Evolutionary conservation across 2,888 invertebrate genomes (phyloP), one percentile per base, ranked within the genome.

Genomic region (Drosophila picticornis): DNA sequence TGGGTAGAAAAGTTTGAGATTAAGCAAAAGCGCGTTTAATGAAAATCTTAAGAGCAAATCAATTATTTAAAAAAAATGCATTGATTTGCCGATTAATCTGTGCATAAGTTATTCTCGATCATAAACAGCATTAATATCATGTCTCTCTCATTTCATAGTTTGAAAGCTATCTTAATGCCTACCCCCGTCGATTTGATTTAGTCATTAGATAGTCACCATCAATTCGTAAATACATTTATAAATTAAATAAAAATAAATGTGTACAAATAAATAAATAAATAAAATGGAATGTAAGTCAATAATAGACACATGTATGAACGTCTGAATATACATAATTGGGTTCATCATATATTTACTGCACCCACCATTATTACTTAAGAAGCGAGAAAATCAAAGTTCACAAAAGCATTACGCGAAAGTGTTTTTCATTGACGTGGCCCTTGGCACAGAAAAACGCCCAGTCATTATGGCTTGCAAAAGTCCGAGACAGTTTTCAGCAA

Each of bases 351-450:
- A 52, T 22, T 13, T 29, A 22, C 4, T 38, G 43, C 43, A 43
- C 6, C 43, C 43, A 43, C 22, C 6, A n/a, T 13, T 22, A 22
- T 22, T 43, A 22, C 38, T 29, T 56, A 29, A n/a, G 19, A 16
- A 11, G 7, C 6, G 4, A 50, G 10, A 9, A 7, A 22, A 11
- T 16, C 10, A 27, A 10, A 36, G n/a, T 29, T 31, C 29, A 40
- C 38, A 25, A 40, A 62, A 27, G 11, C 60, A 38, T 72, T 69
- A 62, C 43, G 69, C 50, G 64, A 58, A 71, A 64, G 58, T 48
- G 60, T 16, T 66, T 69, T 61, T 53, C 43, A 60, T 81, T 66
- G 77, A 77, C 79, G 79, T 79, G 79, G 69, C 68, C 50, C 52
- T 72, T 77, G 73, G 59, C 64, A 55, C 57, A 55, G 46, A 75